phyloP scores from a whole-genome alignment of 2,113 vertebrate species.

The Nothobranchius kuhntae region DNA sequence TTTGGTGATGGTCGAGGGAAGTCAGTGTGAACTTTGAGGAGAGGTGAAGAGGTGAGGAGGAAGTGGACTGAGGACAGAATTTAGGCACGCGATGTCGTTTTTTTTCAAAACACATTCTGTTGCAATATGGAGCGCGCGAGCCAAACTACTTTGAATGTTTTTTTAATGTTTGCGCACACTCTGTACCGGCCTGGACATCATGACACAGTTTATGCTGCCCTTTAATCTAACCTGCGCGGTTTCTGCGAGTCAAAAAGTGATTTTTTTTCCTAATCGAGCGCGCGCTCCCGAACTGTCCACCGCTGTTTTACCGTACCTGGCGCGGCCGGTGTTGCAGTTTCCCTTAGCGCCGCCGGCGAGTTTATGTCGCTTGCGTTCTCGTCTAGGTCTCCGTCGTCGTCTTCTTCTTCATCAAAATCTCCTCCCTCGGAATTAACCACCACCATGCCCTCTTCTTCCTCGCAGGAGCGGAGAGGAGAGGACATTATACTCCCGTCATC shows the following conservation, averaged over 20 bases:
- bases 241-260: neutral
- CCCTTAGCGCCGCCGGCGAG: constrained; percentile 82
- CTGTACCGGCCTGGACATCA: too few species aligned
- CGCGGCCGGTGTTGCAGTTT: constrained; percentile 80
- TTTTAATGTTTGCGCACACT: too few species aligned
- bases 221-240: too few species aligned
- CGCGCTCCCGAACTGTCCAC: constrained; percentile 19
- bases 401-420: constrained; percentile 90
- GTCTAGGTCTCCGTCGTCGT: constrained; percentile 85
- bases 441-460: constrained; percentile 91
- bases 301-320: constrained; percentile 75
- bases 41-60: constrained; percentile 37
- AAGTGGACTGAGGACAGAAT: constrained; percentile 9
- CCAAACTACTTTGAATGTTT: too few species aligned
- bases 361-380: constrained; percentile 85
- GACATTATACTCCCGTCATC: constrained; percentile 87
- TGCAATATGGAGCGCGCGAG: too few species aligned
- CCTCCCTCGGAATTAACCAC: constrained; percentile 89
- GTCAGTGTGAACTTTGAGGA: constrained; percentile 51
- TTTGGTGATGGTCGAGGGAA: neutral
- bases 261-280: constrained; percentile 19
- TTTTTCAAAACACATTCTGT: neutral
- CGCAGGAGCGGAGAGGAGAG: constrained; percentile 88
- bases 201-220: neutral
- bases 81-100: neutral